Percentiles rank a stretch among this genome's conserved stretches.
phyloP scores from a whole-genome alignment of 2,113 vertebrate genomes.

The Bubo bubo region DNA sequence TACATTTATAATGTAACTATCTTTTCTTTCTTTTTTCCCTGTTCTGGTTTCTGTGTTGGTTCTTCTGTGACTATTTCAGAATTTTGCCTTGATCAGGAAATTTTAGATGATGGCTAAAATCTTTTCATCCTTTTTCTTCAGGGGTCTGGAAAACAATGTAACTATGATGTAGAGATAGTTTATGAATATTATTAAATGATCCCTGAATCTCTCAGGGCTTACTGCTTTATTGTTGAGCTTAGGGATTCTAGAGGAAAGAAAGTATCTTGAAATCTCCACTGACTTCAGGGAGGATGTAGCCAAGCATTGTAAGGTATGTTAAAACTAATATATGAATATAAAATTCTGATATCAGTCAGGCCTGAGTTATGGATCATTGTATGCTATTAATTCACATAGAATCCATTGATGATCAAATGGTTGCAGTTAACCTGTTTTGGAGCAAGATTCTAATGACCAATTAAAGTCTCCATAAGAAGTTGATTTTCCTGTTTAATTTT shows the following conservation, averaged over 20 bases:
- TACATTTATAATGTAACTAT: neutral
- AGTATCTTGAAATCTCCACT: neutral
- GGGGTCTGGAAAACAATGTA: neutral
- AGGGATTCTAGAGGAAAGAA: neutral
- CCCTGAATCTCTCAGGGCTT: neutral
- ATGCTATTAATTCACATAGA: neutral
- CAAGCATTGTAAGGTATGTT: neutral
- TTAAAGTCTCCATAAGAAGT: neutral
- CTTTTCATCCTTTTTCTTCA: neutral
- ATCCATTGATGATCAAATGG: neutral
- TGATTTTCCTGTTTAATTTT: neutral
- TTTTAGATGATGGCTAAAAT: neutral
- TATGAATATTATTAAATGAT: neutral
- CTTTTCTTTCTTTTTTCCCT: neutral
- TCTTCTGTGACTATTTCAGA: neutral
- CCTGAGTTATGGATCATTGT: neutral
- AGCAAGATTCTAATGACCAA: neutral
- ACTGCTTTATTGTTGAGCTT: neutral
- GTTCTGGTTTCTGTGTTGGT: neutral
- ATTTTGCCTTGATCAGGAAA: neutral
- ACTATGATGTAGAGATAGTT: neutral
- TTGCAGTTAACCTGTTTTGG: neutral
- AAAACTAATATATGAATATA: neutral
- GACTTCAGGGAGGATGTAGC: accelerated
- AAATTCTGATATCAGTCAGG: neutral